Conservation (phyloP, 2,888 invertebrate species). For the Ganaspis brasiliensis region DNA sequence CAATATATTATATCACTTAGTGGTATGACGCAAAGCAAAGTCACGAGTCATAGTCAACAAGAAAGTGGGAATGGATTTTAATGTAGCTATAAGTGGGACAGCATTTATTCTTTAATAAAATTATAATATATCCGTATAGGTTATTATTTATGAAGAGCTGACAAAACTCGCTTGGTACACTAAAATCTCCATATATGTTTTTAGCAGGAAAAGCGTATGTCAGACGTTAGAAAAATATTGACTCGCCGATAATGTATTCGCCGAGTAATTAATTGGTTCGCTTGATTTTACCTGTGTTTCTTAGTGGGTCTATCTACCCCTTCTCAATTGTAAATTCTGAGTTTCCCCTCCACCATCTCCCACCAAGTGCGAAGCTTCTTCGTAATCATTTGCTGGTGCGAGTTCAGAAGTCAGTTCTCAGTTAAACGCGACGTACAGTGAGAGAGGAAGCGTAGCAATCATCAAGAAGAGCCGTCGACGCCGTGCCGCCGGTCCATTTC, state of each 20-base stretch:
- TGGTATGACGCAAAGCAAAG: constrained; percentile 18
- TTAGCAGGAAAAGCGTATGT: too few relatives aligned
- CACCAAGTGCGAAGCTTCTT: constrained; percentile 39
- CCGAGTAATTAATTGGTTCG: background rate
- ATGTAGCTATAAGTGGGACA: background rate
- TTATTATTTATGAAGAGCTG: too few relatives aligned
- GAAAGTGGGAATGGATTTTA: constrained; percentile 10
- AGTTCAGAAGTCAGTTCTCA: constrained; percentile 36
- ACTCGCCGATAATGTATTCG: background rate
- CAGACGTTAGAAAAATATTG: too few relatives aligned
- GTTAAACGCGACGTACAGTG: constrained; percentile 25
- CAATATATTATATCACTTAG: constrained; percentile 17
- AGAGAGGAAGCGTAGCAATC: constrained; percentile 24
- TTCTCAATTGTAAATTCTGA: constrained; percentile 35
- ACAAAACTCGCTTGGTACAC: too few relatives aligned
- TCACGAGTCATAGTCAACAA: constrained; percentile 1
- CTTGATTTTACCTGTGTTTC: constrained; percentile 17
- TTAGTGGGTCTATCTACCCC: constrained; percentile 27
- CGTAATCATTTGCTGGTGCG: constrained; percentile 29
- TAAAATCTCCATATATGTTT: too few relatives aligned
- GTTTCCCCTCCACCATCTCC: constrained; percentile 35
- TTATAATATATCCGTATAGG: background rate
- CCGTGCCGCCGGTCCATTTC: background rate
- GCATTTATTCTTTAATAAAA: background rate
- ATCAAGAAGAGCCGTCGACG: constrained; percentile 11